phyloP scores from a whole-genome alignment of 2,113 vertebrate species.

The Pionites leucogaster region DNA sequence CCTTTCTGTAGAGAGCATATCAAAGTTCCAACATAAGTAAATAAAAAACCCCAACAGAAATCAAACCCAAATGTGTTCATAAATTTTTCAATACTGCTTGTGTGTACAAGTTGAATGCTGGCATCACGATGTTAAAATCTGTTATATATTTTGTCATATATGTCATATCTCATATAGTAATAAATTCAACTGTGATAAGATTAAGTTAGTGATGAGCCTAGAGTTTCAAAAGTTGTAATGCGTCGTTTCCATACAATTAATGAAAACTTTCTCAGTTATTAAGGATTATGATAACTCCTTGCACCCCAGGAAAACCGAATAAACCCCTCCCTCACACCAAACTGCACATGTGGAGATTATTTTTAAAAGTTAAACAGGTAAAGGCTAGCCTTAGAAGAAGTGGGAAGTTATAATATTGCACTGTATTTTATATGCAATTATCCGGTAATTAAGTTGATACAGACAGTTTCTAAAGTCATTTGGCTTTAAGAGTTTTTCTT shows the following conservation, averaged over 20 bases:
- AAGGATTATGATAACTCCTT: background rate
- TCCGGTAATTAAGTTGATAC: background rate
- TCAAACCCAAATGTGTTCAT: rapidly evolving
- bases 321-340: background rate
- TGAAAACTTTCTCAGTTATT: background rate
- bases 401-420: background rate
- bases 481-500: background rate
- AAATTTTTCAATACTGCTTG: background rate
- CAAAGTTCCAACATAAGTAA: background rate
- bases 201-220: background rate
- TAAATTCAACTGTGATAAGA: background rate
- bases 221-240: background rate
- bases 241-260: background rate
- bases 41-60: background rate
- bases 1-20: background rate
- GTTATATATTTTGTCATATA: background rate
- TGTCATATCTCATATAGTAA: background rate
- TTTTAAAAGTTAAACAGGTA: background rate
- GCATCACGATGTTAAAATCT: background rate
- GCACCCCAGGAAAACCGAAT: background rate
- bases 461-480: background rate
- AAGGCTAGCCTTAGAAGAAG: background rate
- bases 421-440: background rate
- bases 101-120: background rate
- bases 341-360: background rate